Conservation (phyloP, 2,888 invertebrate genomes). For the Lasioglossum leucozonium region DNA sequence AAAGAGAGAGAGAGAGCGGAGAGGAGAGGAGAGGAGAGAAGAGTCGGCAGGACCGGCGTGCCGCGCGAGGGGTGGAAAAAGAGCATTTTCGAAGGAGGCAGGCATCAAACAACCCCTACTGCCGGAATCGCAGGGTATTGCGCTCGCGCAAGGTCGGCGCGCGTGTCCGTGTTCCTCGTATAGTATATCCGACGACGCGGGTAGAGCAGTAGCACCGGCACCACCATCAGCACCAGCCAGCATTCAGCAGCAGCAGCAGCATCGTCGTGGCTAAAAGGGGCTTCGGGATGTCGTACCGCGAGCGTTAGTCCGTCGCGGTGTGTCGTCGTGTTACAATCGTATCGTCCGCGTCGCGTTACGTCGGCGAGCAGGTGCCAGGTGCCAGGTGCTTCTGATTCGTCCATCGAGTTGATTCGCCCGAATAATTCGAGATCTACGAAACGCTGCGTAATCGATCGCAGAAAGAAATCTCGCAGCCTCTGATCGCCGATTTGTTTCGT, state of each 20-base stretch:
- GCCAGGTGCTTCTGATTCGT: constrained; percentile 38
- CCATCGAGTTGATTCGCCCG: constrained; percentile 7
- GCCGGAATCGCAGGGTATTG: constrained; percentile 72
- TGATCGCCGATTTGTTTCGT: not conserved
- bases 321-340: constrained; percentile 63
- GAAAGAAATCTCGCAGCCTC: not conserved
- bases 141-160: constrained; percentile 76
- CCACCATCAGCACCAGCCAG: constrained; percentile 72
- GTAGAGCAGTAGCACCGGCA: constrained; percentile 73
- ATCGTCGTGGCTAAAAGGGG: constrained; percentile 66
- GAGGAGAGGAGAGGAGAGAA: not conserved
- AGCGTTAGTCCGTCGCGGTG: constrained; percentile 74
- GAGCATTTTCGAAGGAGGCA: constrained; percentile 65
- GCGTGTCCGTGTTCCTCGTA: constrained; percentile 74
- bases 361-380: constrained; percentile 23
- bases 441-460: not conserved
- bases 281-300: constrained; percentile 71
- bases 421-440: not conserved
- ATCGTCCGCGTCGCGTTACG: constrained; percentile 12
- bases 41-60: not conserved
- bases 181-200: constrained; percentile 66
- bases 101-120: constrained; percentile 72
- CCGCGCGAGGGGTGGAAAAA: constrained; percentile 1
- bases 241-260: constrained; percentile 71
- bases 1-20: not conserved